Evolutionary conservation across 2,888 invertebrate genomes (phyloP), one percentile per base, ranked within the genome.

Genomic region (Mesochorus sp.): DNA sequence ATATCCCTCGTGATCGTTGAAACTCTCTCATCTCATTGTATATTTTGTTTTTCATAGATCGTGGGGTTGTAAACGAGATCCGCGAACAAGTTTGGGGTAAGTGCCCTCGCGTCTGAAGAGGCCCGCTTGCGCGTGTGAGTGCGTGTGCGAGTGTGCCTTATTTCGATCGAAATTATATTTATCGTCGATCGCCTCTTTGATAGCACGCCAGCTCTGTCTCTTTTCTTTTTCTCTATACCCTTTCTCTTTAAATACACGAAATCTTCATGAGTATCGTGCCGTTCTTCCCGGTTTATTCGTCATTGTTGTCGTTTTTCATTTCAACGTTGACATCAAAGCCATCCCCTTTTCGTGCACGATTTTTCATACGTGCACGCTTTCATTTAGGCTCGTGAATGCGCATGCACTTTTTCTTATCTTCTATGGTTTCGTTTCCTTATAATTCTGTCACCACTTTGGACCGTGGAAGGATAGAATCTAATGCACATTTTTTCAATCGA

Each of bases 71-170:
- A 79, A 83, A 68, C 77, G 80, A 81, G 78, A 76, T 66, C 80
- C 81, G 77, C 78, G 82, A 80, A 78, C 81, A 75, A 76, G 80
- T 81, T 76, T 80, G 82, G 80, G 83, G 83, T 83, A 83, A 83
- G 83, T 83, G n/a, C 81, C 75, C 79, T 68, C 75, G 72, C 72
- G 68, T 80, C 80, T 74, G 66, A 42, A 71, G 67, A 80, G 75
- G 57, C 49, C 70, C 42, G 66, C 57, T 70, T 76, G 31, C 55
- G 62, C 47, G 44, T 72, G 31, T 47, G 47, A 62, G 51, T 19
- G 8, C 26, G 62, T 39, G 44, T 72, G 31, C 39, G 47, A 62
- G 51, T 19, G 8, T 26, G 10, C 44, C 26, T 37, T 51, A 8
- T 21, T 44, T 47, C 51, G 8, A 10, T 47, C 37, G 14, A 26